A percentile compares a stretch with the other conserved stretches of the same genome.
These are phyloP conservation scores for Rugalucina vietnamica DNA, from an alignment of 2,888 invertebrate genomes.

Conservation along the genomic window DNA sequence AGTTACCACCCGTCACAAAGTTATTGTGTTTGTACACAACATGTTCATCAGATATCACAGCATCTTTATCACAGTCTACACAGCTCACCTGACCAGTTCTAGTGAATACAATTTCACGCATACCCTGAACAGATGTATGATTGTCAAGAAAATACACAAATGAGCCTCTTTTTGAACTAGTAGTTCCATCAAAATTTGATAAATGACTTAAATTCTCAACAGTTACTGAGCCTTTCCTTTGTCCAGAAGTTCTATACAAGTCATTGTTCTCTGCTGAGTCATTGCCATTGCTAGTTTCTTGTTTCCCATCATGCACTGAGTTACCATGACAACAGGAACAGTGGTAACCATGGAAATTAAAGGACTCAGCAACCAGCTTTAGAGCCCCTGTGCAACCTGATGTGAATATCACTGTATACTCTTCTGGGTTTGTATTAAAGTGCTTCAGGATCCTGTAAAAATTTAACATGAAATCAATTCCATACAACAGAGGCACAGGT, in stretches of 20 bases:
- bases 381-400: conserved; percentile 95
- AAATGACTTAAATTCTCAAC: neutral
- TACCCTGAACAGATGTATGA: conserved; percentile 97
- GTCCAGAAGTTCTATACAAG: neutral
- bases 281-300: neutral
- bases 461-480: too few relatives aligned
- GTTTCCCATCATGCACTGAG: neutral
- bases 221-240: neutral
- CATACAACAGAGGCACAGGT: neutral
- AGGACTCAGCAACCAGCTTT: conserved; percentile 93
- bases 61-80: conserved; percentile 68
- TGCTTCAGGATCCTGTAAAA: conserved; percentile 90
- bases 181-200: neutral
- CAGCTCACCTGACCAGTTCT: conserved; percentile 69
- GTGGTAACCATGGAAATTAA: conserved; percentile 82
- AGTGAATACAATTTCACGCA: conserved; percentile 89
- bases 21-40: neutral
- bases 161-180: conserved; percentile 77
- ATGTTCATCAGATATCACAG: conserved; percentile 28
- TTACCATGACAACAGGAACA: conserved; percentile 19
- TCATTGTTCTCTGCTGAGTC: neutral
- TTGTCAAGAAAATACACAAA: conserved; percentile 94
- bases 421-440: conserved; percentile 91
- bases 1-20: conserved; percentile 54
- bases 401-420: conserved; percentile 96